These are phyloP conservation scores for Apistogramma diplotaenia DNA, from an alignment of 2,113 vertebrate genomes.

Conservation along the genomic window DNA sequence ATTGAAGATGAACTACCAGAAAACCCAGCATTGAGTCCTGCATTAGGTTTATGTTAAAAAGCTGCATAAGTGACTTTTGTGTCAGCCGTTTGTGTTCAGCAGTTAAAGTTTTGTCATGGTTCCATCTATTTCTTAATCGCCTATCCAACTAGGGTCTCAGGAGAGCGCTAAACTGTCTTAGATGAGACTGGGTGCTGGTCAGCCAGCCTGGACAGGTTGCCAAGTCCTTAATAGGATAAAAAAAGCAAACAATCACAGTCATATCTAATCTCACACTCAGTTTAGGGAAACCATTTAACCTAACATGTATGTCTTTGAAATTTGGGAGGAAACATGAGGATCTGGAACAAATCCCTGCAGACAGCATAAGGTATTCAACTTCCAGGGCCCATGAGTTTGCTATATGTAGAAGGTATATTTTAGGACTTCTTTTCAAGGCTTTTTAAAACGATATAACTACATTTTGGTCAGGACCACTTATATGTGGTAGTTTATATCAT, in stretches of 20 bases:
- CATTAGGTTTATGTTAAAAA: background rate
- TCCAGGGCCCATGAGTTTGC: background rate
- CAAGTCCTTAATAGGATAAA: background rate
- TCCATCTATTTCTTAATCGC: too few species aligned
- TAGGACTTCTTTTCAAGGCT: background rate
- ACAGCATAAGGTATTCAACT: too few species aligned
- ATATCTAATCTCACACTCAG: accelerated
- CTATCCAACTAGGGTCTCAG: too few species aligned
- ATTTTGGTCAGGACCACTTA: background rate
- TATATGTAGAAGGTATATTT: background rate
- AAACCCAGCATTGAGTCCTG: background rate
- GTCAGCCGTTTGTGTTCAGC: background rate
- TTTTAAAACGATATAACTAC: background rate
- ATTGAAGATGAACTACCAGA: background rate
- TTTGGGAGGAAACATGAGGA: background rate
- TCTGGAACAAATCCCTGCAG: background rate
- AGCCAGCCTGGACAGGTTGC: background rate
- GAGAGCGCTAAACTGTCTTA: too few species aligned
- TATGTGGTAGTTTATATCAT: background rate
- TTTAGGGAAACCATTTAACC: background rate
- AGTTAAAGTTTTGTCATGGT: background rate
- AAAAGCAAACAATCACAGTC: background rate
- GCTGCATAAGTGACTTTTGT: accelerated
- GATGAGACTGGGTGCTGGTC: too few species aligned
- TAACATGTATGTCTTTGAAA: background rate